These are phyloP conservation scores for Cotesia congregata DNA, from an alignment of 2,888 invertebrate species.

Conservation along the genomic window DNA sequence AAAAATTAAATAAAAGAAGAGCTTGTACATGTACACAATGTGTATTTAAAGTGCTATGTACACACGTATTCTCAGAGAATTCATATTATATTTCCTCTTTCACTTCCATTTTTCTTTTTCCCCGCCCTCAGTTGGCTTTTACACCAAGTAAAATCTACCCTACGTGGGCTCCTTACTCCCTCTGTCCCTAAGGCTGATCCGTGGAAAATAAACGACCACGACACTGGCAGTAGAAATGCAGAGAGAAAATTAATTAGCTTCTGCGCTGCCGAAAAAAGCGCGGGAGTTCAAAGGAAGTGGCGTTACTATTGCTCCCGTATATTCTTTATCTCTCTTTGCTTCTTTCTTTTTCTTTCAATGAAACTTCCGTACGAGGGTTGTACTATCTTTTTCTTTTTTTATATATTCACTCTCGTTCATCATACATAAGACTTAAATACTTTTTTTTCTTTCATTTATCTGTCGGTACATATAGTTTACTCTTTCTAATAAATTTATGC, in stretches of 20 bases:
- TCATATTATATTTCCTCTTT: not conserved
- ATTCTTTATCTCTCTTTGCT: constrained; percentile 31
- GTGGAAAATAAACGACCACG: constrained; percentile 47
- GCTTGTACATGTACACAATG: not conserved
- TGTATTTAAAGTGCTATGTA: not conserved
- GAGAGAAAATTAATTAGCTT: constrained; percentile 62
- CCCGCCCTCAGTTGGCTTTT: constrained; percentile 4
- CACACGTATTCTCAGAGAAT: not conserved
- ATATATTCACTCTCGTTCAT: constrained; percentile 7
- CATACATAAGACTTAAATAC: not conserved
- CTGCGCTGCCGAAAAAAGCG: constrained; percentile 55
- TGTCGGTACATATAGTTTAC: not conserved
- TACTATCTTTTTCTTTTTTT: constrained; percentile 16
- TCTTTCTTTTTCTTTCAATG: constrained; percentile 19
- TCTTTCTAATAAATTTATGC: not conserved
- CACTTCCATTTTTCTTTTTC: constrained; percentile 14
- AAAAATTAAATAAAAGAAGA: constrained; percentile 5
- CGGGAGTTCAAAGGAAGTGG: constrained; percentile 65
- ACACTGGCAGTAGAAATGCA: constrained; percentile 30
- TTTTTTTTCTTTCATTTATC: constrained; percentile 3
- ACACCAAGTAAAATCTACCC: constrained; percentile 21
- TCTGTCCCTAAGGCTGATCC: constrained; percentile 27
- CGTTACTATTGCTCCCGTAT: constrained; percentile 46
- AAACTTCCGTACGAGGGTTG: constrained; percentile 40
- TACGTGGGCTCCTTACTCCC: constrained; percentile 15